These are phyloP conservation scores for Synergus gifuensis DNA, from an alignment of 2,888 invertebrate genomes.

Conservation along the genomic window DNA sequence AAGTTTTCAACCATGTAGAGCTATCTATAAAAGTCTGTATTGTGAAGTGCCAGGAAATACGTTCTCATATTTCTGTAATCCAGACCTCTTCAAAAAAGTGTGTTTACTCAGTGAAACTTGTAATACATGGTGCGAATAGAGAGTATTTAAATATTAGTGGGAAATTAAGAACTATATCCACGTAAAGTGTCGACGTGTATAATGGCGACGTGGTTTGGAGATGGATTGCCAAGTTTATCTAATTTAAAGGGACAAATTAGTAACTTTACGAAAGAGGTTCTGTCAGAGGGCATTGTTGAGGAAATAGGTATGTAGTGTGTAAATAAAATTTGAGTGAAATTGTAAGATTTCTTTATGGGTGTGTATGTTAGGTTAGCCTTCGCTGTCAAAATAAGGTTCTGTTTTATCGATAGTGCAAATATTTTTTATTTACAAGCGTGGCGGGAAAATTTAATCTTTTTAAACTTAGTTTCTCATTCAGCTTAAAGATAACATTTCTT, in stretches of 20 bases:
- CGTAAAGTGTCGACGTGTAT: constrained; percentile 68
- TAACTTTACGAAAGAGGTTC: constrained; percentile 92
- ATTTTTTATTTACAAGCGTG: background rate
- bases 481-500: too few species aligned
- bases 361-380: constrained; percentile 62
- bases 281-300: constrained; percentile 86
- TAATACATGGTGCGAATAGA: constrained; percentile 7
- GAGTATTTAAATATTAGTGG: background rate
- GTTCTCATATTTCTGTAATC: background rate
- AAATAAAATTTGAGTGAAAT: constrained; percentile 14
- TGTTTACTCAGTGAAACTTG: background rate
- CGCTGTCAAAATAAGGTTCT: constrained; percentile 73
- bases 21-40: background rate
- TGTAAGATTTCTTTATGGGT: background rate
- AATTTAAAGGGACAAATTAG: constrained; percentile 92
- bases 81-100: background rate
- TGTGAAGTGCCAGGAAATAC: constrained; percentile 9
- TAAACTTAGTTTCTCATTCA: too few species aligned
- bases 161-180: background rate
- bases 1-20: constrained; percentile 18
- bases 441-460: background rate
- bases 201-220: constrained; percentile 76
- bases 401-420: constrained; percentile 63
- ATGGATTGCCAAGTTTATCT: constrained; percentile 74
- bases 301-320: constrained; percentile 79